Base-by-base conservation (phyloP, 2,113 vertebrate species). In the Percopsis transmontana region DNA sequence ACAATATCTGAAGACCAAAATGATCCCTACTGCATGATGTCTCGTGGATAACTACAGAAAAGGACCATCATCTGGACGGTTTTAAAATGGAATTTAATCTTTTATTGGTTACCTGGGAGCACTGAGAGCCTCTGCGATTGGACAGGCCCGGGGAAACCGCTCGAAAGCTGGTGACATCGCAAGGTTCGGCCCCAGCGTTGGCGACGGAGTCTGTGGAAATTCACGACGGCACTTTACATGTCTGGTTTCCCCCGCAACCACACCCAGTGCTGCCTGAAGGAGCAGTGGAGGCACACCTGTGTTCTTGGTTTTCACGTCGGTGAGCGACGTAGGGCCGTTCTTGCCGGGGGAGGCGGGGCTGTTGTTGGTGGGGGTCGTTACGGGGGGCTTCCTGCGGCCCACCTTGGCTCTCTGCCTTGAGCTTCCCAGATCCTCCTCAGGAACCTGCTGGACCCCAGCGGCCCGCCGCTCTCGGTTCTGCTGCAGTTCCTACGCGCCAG, bases 401-500 rank as follows among this genome's bases (percentile, higher is more conserved):
- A 2, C 58, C 33, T 42, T 90, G 3, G 83, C 88, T 3, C 84
- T 53, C 53, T 82, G 89, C 76, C 86, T 90, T 52, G 19, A 55
- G 21, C 27, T 66, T 0, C 68, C 80, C 2, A 73, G 19, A 70
- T 93, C 92, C 12, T 69, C 84, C 64, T 92, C 89, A 0, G 86
- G 79, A 0, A 68, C 76, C 12, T 2, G 53, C 55, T 92, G 91
- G 0, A 45, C 12, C 1, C 92, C 92, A 0, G 13, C 57, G 2
- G 80, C 81, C 44, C 89, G 93, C 70, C 92, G 93, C 2, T 91
- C 89, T 58, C 95, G 88, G 77, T 94, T 96, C 86, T 95, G 94
- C 60, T 96, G 94, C 80, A 98, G 90, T 58, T 98, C 96, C 97
- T 98, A 14, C 41, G 24, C 58, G 84, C 76, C 16, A 8, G 76